These are phyloP conservation scores for Caligus rogercresseyi DNA, from an alignment of 1,140 invertebrate species.

Conservation along the genomic window DNA sequence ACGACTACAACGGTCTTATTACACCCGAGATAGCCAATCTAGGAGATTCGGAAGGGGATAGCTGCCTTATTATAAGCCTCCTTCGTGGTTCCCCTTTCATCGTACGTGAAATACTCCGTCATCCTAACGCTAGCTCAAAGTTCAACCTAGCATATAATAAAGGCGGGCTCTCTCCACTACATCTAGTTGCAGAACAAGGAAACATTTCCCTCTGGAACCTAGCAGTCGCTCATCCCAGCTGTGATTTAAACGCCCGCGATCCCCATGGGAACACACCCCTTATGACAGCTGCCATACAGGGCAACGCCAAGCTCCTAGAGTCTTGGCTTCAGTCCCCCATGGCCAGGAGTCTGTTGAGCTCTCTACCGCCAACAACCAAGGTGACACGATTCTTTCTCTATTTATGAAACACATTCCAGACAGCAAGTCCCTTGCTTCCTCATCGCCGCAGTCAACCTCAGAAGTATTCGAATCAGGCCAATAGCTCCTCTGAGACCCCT, in stretches of 20 bases:
- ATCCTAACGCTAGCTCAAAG: neutral
- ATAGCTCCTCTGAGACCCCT: neutral
- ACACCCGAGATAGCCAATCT: slow-evolving; percentile 11
- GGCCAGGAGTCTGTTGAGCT: neutral
- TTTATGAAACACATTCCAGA: neutral
- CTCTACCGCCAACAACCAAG: neutral
- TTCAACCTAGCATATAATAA: neutral
- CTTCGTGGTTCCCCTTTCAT: neutral
- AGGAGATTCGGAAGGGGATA: slow-evolving; percentile 1
- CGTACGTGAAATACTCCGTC: neutral
- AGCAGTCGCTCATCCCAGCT: neutral
- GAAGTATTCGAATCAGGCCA: neutral
- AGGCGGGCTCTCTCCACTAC: slow-evolving; percentile 4
- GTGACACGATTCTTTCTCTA: neutral
- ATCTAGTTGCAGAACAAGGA: neutral
- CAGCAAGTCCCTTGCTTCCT: neutral
- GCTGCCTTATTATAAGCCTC: neutral
- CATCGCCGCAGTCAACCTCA: neutral
- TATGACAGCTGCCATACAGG: slow-evolving; percentile 4
- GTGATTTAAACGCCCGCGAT: slow-evolving; percentile 9
- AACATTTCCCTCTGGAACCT: neutral
- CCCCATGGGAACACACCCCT: slow-evolving; percentile 3
- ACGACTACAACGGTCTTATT: neutral
- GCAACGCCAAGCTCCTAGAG: neutral
- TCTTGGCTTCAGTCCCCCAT: neutral